These are phyloP conservation scores for Drosophila navojoa DNA, from an alignment of 1,140 invertebrate genomes.

Conservation along the genomic window DNA sequence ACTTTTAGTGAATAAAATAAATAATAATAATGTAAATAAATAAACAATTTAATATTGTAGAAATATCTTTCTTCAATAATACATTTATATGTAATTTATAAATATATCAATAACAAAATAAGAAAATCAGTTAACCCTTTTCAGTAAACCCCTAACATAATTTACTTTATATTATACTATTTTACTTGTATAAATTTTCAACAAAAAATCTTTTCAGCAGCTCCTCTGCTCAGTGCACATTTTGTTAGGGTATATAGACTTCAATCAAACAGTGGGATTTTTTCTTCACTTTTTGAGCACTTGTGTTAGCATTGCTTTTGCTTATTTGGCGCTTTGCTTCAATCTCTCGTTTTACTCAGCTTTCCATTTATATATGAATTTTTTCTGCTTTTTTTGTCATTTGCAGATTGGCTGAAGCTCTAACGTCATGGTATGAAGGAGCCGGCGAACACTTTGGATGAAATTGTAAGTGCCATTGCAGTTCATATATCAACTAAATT, in stretches of 20 bases:
- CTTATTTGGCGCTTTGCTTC: constrained; percentile 21
- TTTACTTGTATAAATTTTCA: too few species aligned
- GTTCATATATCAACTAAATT: constrained; percentile 36
- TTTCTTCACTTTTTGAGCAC: neutral
- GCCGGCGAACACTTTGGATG: constrained; percentile 83
- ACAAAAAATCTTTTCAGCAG: too few species aligned
- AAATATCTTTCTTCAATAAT: too few species aligned
- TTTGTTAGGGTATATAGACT: neutral
- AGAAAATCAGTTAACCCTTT: too few species aligned
- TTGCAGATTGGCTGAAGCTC: constrained; percentile 76
- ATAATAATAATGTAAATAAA: too few species aligned
- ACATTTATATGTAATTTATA: too few species aligned
- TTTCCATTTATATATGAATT: constrained; percentile 9
- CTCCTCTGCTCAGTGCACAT: neutral
- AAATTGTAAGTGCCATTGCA: constrained; percentile 81
- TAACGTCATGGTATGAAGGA: constrained; percentile 83
- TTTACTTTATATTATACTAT: too few species aligned
- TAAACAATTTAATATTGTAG: too few species aligned
- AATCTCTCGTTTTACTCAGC: neutral
- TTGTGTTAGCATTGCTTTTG: constrained; percentile 25
- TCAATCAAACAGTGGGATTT: too few species aligned
- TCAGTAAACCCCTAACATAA: too few species aligned
- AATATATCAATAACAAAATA: too few species aligned
- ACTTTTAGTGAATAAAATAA: too few species aligned
- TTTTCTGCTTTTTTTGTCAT: constrained; percentile 45